Conservation (phyloP, 64 coral and sea anemone genomes). For the Anthopleura sola region DNA sequence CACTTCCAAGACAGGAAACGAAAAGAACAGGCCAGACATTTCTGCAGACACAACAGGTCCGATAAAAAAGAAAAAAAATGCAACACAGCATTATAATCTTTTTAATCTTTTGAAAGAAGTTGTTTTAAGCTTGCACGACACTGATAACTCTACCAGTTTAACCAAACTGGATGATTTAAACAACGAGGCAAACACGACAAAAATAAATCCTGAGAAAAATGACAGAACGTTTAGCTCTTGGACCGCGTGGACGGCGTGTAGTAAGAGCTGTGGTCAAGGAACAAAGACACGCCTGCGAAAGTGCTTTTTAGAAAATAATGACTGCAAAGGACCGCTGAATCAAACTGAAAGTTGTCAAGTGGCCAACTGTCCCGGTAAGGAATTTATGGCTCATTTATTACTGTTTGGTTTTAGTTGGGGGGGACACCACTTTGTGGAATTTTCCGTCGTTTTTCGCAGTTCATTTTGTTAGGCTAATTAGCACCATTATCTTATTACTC, state of each 20-base stretch:
- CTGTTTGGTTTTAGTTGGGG: neutral
- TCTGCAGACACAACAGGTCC: neutral
- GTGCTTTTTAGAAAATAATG: neutral
- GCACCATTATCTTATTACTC: too few species aligned
- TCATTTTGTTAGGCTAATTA: too few species aligned
- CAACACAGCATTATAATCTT: neutral
- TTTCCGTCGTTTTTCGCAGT: too few species aligned
- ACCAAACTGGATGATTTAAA: neutral
- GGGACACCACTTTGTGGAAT: too few species aligned
- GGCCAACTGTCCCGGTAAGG: neutral
- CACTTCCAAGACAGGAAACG: neutral
- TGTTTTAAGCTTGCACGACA: neutral
- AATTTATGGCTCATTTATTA: neutral
- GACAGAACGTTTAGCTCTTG: constrained; percentile 21
- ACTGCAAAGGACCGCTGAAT: neutral
- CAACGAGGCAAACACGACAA: neutral
- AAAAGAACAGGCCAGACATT: neutral
- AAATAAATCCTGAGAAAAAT: neutral
- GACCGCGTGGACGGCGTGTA: constrained; percentile 31
- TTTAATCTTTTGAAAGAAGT: neutral
- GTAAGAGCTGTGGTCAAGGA: constrained; percentile 30
- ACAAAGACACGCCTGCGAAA: constrained; percentile 15
- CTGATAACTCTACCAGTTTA: neutral
- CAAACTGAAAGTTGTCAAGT: neutral
- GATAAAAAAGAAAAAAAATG: neutral